phyloP scores from a whole-genome alignment of 2,113 vertebrate species.

The Edolisoma coerulescens region DNA sequence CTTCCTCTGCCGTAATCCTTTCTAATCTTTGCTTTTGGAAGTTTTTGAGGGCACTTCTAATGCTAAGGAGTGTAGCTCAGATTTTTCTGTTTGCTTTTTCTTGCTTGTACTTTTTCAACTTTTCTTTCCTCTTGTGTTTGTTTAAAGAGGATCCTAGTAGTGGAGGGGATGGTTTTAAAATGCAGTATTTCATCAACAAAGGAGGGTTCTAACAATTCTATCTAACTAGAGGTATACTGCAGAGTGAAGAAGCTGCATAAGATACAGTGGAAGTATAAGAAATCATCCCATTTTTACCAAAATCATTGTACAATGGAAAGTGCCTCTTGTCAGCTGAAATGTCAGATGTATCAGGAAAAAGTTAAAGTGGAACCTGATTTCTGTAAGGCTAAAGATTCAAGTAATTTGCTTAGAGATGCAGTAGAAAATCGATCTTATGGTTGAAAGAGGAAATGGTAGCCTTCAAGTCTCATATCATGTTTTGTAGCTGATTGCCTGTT shows the following conservation, averaged over 20 bases:
- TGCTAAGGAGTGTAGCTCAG: not conserved
- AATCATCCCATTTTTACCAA: not conserved
- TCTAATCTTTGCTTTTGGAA: slow-evolving; percentile 7
- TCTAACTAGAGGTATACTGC: not conserved
- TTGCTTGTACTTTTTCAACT: not conserved
- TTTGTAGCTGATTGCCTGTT: slow-evolving; percentile 49
- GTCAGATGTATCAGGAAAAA: slow-evolving; percentile 31
- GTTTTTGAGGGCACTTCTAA: not conserved
- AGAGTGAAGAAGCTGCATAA: not conserved
- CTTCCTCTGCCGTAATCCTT: not conserved
- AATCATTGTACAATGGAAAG: not conserved
- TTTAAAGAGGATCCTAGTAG: not conserved
- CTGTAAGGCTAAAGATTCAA: slow-evolving; percentile 14
- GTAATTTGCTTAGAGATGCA: slow-evolving; percentile 54
- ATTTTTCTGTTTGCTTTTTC: not conserved
- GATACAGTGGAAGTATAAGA: not conserved
- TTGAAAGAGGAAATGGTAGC: slow-evolving; percentile 49
- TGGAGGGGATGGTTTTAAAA: not conserved
- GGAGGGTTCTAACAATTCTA: not conserved
- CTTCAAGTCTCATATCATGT: slow-evolving; percentile 44
- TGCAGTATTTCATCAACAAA: not conserved
- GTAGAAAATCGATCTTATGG: slow-evolving; percentile 53
- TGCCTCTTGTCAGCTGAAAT: slow-evolving; percentile 21
- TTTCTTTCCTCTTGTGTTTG: not conserved
- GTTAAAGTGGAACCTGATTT: slow-evolving; percentile 46